Evolutionary conservation across 92 coral and sea anemone species (phyloP).

Genomic region (Pocillopora meandrina): DNA sequence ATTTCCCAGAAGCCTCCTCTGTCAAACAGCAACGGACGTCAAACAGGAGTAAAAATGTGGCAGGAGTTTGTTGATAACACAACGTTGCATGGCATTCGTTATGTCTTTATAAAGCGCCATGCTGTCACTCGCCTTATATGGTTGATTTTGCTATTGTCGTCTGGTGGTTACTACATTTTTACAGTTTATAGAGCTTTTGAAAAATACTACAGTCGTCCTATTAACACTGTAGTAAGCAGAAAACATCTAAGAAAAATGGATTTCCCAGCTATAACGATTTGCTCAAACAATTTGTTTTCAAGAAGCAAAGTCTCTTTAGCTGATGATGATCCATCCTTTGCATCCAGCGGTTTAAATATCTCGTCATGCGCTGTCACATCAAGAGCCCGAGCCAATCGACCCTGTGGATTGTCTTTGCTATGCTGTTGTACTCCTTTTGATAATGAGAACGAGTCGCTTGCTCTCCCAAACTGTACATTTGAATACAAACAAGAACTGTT

Average conservation of each 20-base stretch:
- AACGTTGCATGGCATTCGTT: constrained; percentile 59
- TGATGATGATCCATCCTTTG: constrained; percentile 45
- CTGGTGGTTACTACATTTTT: constrained; percentile 32
- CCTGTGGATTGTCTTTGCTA: constrained; percentile 50
- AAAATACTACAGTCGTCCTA: constrained; percentile 37
- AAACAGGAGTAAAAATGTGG: constrained; percentile 21
- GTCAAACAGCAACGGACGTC: neutral
- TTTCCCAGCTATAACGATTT: constrained; percentile 62
- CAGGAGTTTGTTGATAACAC: constrained; percentile 41
- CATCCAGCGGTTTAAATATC: constrained; percentile 36
- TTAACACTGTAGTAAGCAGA: constrained; percentile 29
- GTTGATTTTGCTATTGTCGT: constrained; percentile 29
- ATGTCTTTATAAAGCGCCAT: constrained; percentile 37
- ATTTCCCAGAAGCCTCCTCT: neutral
- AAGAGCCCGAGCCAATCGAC: constrained; percentile 28
- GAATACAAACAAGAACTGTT: constrained; percentile 16
- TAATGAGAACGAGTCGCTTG: neutral
- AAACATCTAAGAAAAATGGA: constrained; percentile 30
- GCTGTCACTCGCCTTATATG: constrained; percentile 43
- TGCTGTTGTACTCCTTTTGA: constrained; percentile 32
- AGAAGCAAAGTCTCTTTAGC: constrained; percentile 34
- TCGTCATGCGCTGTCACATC: constrained; percentile 46
- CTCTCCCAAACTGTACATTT: constrained; percentile 31
- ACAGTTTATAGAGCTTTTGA: constrained; percentile 40
- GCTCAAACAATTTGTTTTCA: constrained; percentile 27